Evolutionary conservation across 2,113 vertebrate genomes (phyloP).

Genomic region (Cavia porcellus): DNA sequence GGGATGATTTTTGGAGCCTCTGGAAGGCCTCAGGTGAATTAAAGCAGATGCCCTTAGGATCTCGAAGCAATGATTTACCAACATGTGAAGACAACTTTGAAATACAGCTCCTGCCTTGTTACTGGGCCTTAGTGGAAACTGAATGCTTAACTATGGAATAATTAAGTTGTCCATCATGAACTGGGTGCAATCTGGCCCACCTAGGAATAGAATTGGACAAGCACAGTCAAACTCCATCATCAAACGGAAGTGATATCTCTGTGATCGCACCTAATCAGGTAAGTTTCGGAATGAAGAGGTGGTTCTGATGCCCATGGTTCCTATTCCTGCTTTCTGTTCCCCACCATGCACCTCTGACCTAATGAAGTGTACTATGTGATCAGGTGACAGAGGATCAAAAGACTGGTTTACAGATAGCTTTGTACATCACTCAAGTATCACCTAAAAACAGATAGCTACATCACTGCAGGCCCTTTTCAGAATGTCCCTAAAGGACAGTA

Average conservation of each 20-base stretch:
- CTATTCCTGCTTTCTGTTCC: background rate
- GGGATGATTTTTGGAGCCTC: background rate
- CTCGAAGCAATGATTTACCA: background rate
- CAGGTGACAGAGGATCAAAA: background rate
- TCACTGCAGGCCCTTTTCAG: background rate
- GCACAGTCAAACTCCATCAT: background rate
- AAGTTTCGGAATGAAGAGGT: background rate
- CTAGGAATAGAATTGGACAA: background rate
- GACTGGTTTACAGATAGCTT: background rate
- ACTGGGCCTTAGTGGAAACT: background rate
- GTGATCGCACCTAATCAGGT: background rate
- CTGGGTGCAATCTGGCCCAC: background rate
- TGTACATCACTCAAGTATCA: background rate
- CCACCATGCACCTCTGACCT: background rate
- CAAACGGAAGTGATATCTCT: background rate
- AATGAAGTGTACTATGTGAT: background rate
- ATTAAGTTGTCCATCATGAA: no score
- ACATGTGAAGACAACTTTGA: background rate
- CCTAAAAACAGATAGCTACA: background rate
- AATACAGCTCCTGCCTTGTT: background rate
- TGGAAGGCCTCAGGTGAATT: background rate
- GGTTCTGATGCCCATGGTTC: background rate
- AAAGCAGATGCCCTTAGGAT: background rate
- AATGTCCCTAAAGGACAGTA: background rate
- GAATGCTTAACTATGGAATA: background rate